phyloP scores from a whole-genome alignment of 2,797 vertebrate genomes.

The Cryptoprocta ferox region DNA sequence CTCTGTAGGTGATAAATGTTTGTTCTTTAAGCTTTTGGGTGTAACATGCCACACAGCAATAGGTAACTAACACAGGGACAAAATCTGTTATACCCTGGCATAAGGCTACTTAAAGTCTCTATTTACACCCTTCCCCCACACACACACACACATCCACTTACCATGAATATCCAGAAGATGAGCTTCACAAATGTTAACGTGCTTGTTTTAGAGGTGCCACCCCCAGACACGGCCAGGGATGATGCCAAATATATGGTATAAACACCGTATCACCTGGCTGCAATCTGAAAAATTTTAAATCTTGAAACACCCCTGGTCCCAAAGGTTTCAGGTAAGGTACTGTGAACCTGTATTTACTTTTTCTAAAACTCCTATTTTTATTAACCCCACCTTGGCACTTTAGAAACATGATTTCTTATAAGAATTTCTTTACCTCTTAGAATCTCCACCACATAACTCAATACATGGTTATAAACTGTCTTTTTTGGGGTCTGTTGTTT shows the following conservation, averaged over 20 bases:
- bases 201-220: background rate
- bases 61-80: background rate
- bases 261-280: background rate
- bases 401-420: constrained; percentile 33
- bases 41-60: background rate
- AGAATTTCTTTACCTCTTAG: background rate
- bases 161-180: background rate
- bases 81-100: background rate
- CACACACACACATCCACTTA: background rate
- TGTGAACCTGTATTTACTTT: background rate
- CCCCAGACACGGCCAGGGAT: background rate
- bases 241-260: background rate
- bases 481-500: background rate
- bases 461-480: background rate
- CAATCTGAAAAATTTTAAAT: constrained; percentile 8
- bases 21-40: background rate
- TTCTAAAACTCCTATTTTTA: background rate
- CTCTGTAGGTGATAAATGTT: background rate
- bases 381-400: background rate
- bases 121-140: background rate
- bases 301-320: background rate
- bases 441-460: background rate
- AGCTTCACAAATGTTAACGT: background rate
- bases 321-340: background rate
- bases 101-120: background rate